Percentiles rank a stretch among this genome's conserved stretches.
phyloP scores from a whole-genome alignment of 1,140 invertebrate genomes.

The Aphelenchoides fujianensis region DNA sequence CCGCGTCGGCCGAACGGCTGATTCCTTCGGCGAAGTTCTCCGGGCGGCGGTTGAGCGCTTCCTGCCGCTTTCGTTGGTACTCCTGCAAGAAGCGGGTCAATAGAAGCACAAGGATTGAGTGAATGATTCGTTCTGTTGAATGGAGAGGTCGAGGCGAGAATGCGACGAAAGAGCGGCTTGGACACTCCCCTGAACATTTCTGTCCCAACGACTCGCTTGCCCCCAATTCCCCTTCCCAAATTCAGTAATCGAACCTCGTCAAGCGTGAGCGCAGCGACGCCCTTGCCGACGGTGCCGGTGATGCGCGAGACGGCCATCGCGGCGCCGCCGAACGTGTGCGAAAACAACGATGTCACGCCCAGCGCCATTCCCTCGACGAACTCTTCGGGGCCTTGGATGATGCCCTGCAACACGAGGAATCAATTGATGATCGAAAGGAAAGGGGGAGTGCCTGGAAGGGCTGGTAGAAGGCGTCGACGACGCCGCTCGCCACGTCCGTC shows the following conservation, averaged over 20 bases:
- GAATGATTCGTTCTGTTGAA: too few species aligned
- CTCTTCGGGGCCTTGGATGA: conserved; percentile 94
- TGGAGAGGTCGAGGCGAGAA: too few species aligned
- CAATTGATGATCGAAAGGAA: background rate
- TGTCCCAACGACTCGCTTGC: too few species aligned
- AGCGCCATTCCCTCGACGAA: conserved; percentile 90
- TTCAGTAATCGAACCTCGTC: too few species aligned
- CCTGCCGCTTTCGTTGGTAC: conserved; percentile 85
- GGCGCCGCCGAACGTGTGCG: conserved; percentile 89
- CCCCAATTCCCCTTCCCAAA: too few species aligned
- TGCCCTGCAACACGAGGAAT: conserved; percentile 67
- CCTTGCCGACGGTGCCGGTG: conserved; percentile 77
- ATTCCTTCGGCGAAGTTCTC: conserved; percentile 84
- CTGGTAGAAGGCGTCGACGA: conserved; percentile 96
- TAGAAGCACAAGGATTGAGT: too few species aligned
- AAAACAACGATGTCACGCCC: conserved; percentile 70
- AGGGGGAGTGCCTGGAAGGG: conserved; percentile 70
- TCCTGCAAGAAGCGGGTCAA: too few species aligned
- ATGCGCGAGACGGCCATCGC: conserved; percentile 93
- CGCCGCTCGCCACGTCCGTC: conserved; percentile 84
- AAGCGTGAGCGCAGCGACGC: conserved; percentile 86
- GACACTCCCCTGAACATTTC: too few species aligned
- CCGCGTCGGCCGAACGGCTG: conserved; percentile 85
- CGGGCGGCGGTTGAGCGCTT: conserved; percentile 81
- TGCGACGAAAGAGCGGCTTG: too few species aligned